Base-by-base conservation (phyloP, 2,888 invertebrate species). In the Hirtodrosophila alboralis region DNA sequence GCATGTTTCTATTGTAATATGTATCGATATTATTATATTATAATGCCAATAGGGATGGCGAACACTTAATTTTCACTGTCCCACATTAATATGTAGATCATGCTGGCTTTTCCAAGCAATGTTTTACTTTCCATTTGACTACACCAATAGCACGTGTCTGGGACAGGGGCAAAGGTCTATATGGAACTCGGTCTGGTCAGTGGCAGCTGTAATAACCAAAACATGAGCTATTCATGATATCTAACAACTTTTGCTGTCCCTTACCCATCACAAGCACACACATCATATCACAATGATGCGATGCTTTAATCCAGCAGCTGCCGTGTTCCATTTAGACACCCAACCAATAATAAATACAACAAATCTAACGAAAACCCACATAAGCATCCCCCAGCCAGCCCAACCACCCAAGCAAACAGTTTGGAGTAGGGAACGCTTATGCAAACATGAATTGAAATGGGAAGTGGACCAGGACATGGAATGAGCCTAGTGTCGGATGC, bases 161-260 rank as follows among this genome's bases (percentile, higher is more conserved):
- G 21, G 34, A 28, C 0, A 13, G 23, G 14, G 16, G 12, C 12
- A 7, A 8, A 4, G 3, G 38, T 26, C 21, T 38, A 6, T 7
- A 26, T 40, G 12, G 21, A 14, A 10, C 16, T 14, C 1, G 18
- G 26, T 52, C 26, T 57, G 69, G 69, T 61, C 74, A 73, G 38
- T 26, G 54, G 81, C 79, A 79, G 86, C 79, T 79, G 79, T 79
- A 76, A 84, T 85, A 80, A 76, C 72, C 84, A 83, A 70, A 71
- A 65, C 74, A 72, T 60, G 43, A 53, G 37, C 70, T 47, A 62
- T 40, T 49, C 48, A 62, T 57, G 44, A 70, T 72, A 72, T 60
- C 47, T 38, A 51, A 31, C 68, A 72, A 67, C 49, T 83, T 81
- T 63, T 79, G 30, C 65, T 27, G 48, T 31, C 40, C 53, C 18